Evolutionary conservation across 2,888 invertebrate species (phyloP).

Genomic region (Cryptocephalus moraei): DNA sequence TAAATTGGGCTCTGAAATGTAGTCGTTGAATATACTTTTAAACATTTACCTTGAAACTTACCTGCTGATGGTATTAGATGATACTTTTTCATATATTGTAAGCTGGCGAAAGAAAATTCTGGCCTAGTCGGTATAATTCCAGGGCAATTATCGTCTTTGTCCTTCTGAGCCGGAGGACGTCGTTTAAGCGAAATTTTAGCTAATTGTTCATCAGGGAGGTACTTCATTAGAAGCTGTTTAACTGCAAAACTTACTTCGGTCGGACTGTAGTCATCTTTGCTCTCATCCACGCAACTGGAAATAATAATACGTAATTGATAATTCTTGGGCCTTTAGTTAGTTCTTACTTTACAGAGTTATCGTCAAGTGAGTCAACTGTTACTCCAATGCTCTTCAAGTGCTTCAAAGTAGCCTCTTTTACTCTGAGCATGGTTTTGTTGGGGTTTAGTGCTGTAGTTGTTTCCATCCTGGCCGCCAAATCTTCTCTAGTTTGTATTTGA

Average conservation of each 20-base stretch:
- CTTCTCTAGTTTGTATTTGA: constrained; percentile 20
- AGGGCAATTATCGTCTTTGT: constrained; percentile 8
- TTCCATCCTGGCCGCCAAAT: constrained; percentile 5
- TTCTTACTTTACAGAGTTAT: not conserved
- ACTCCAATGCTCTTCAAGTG: constrained; percentile 34
- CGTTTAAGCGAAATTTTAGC: constrained; percentile 22
- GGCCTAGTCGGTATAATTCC: constrained; percentile 28
- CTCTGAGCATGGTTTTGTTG: constrained; percentile 27
- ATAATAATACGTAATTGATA: constrained; percentile 1
- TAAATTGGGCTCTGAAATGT: too few relatives aligned
- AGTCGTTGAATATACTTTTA: too few relatives aligned
- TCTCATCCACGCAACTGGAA: constrained; percentile 10
- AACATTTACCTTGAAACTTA: constrained; percentile 1
- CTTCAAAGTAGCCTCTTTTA: constrained; percentile 33
- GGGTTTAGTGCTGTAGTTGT: constrained; percentile 6
- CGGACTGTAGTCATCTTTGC: constrained; percentile 18
- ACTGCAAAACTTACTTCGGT: constrained; percentile 45
- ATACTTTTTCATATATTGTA: constrained; percentile 61
- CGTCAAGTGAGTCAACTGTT: constrained; percentile 16
- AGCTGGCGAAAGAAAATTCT: constrained; percentile 62
- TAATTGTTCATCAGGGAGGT: constrained; percentile 42
- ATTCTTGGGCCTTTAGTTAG: not conserved
- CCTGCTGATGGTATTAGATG: constrained; percentile 35
- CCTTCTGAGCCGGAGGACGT: constrained; percentile 3
- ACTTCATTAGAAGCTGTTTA: constrained; percentile 46